These are phyloP conservation scores for Marcusenius ussheri DNA, from an alignment of 2,113 vertebrate genomes.

Conservation along the genomic window DNA sequence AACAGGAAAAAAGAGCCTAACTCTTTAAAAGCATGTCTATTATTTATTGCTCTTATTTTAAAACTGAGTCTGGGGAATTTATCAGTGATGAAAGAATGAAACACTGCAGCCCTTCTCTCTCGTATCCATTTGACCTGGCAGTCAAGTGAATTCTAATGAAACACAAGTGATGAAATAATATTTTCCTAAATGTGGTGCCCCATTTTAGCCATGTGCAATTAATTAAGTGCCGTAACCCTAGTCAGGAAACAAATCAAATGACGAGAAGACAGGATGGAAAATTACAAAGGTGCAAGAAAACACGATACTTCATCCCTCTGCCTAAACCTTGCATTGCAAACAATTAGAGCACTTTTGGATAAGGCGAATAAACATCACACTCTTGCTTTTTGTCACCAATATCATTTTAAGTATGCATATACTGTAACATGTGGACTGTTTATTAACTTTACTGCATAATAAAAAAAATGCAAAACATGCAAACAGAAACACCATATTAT, in stretches of 20 bases:
- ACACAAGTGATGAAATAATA: conserved; percentile 79
- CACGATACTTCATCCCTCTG: not conserved
- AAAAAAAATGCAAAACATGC: not conserved
- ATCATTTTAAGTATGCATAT: not conserved
- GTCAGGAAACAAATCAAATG: not conserved
- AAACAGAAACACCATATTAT: not conserved
- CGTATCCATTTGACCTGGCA: conserved; percentile 80
- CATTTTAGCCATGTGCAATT: conserved; percentile 35
- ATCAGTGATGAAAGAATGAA: conserved; percentile 81
- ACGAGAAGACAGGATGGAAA: not conserved
- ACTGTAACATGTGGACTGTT: not conserved
- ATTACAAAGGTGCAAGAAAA: conserved; percentile 1
- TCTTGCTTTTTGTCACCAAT: not conserved
- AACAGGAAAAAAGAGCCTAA: conserved; percentile 22
- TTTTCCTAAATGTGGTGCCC: conserved; percentile 76
- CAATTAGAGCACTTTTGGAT: not conserved
- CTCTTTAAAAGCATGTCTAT: conserved; percentile 63
- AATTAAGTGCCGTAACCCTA: not conserved
- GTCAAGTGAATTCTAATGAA: conserved; percentile 85
- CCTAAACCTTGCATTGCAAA: not conserved
- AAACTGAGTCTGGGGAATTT: conserved; percentile 77
- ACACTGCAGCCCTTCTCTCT: conserved; percentile 74
- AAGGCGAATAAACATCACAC: not conserved
- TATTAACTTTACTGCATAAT: not conserved
- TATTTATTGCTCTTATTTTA: conserved; percentile 82